Percentiles rank a stretch among this genome's conserved stretches.
Conservation (phyloP, 1,140 invertebrate genomes). For the Drosophila rhopaloa region DNA sequence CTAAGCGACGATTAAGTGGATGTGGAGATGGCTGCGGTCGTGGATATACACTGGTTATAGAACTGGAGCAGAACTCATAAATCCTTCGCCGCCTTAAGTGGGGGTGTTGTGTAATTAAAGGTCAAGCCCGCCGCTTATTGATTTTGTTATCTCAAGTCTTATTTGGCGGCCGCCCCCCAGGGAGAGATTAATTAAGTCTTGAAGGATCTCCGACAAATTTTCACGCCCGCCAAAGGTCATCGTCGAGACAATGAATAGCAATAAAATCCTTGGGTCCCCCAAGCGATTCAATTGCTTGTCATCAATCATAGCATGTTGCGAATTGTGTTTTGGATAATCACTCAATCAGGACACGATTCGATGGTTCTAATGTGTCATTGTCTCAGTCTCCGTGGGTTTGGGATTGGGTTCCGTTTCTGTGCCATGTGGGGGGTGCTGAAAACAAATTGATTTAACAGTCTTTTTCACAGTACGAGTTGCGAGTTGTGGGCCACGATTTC, state of each 20-base stretch:
- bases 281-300: constrained; percentile 19
- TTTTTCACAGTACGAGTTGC: constrained; percentile 36
- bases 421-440: constrained; percentile 35
- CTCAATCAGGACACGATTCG: constrained; percentile 69
- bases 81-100: constrained; percentile 31
- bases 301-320: constrained; percentile 48
- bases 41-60: constrained; percentile 9
- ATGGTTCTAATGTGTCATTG: constrained; percentile 63
- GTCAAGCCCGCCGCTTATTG: constrained; percentile 61
- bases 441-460: constrained; percentile 78
- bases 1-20: constrained; percentile 72
- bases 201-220: constrained; percentile 23
- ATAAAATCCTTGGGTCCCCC: not conserved
- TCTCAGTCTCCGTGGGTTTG: constrained; percentile 26
- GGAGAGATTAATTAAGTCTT: constrained; percentile 64
- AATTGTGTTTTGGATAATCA: constrained; percentile 70
- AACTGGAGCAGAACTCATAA: constrained; percentile 63
- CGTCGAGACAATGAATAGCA: constrained; percentile 51
- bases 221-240: constrained; percentile 51
- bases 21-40: constrained; percentile 17
- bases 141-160: constrained; percentile 61
- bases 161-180: not conserved
- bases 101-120: constrained; percentile 70
- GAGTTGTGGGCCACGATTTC: constrained; percentile 9
- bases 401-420: not conserved